These are phyloP conservation scores for Staurois parvus DNA, from an alignment of 2,797 vertebrate genomes.

Conservation along the genomic window DNA sequence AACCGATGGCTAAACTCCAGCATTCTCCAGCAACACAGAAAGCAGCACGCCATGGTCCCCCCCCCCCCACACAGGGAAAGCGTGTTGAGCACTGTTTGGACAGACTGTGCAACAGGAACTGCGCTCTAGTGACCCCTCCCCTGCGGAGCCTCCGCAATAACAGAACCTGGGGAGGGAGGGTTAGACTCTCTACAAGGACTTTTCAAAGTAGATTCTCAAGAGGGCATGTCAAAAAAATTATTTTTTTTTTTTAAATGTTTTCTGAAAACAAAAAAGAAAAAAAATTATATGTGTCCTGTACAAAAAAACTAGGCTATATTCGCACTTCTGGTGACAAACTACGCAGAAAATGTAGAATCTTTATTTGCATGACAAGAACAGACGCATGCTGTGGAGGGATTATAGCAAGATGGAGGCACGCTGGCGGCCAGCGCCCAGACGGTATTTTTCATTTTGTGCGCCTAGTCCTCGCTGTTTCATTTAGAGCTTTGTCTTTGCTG, in stretches of 20 bases:
- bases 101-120: constrained; percentile 51
- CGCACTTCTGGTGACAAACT: constrained; percentile 70
- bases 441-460: constrained; percentile 31
- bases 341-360: constrained; percentile 61
- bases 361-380: constrained; percentile 82
- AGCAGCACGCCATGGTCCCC: constrained; percentile 67
- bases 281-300: constrained; percentile 74
- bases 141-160: constrained; percentile 1
- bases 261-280: constrained; percentile 68
- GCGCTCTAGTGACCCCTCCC: constrained; percentile 44
- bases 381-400: constrained; percentile 83
- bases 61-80: constrained; percentile 62
- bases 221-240: constrained; percentile 69
- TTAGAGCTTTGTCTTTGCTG: constrained; percentile 41
- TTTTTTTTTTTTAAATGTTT: constrained; percentile 72
- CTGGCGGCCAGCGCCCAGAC: neutral
- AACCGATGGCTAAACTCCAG: constrained; percentile 63
- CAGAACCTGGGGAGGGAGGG: neutral
- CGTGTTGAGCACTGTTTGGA: constrained; percentile 53
- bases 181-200: constrained; percentile 28
- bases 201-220: constrained; percentile 69
- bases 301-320: constrained; percentile 75
- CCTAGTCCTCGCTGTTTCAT: constrained; percentile 33
- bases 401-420: constrained; percentile 75
- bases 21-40: constrained; percentile 72